Base-by-base conservation (phyloP, 1,140 invertebrate genomes). In the Brachystomella parvula region DNA sequence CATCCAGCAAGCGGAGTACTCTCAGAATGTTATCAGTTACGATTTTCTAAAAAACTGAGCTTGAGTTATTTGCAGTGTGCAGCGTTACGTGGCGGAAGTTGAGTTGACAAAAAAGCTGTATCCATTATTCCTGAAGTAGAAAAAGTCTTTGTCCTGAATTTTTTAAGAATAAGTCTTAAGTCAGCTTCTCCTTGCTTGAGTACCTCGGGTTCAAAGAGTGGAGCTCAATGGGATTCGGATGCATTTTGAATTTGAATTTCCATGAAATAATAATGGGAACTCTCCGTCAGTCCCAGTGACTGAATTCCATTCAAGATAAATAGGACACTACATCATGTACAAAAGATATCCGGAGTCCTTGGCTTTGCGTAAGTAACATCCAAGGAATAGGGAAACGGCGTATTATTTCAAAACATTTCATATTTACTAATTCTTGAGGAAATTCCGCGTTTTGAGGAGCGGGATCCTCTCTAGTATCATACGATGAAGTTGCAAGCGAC, bases 191-290 rank as follows among this genome's bases (percentile, higher is more conserved):
- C n/a, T n/a, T n/a, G 39, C 39, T 44, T 44, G n/a, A 12, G 9
- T n/a, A 44, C 39, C n/a, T 44, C 39, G 9, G 9, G 39, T 44
- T 44, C n/a, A 44, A 9, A 44, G 39, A 12, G n/a, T 9, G 39
- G 12, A 12, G 24, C 24, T 53, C 12, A 53, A 53, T 53, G 24
- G 21, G 21, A 26, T 9, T 44, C 9, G 49, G 49, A 53, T 53
- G 49, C 49, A 53, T 53, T 53, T 53, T 53, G 49, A 53, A 53
- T 53, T 53, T 53, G 49, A 53, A 53, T 17, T 53, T 24, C 12
- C 12, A 44, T 9, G n/a, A n/a, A 44, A 44, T 44, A 44, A 44
- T 44, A n/a, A n/a, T 12, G 9, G n/a, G 39, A 44, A 44, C n/a
- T n/a, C 6, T 39, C 6, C 35, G 6, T 39, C 6, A 39, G 35